These are phyloP conservation scores for Craseonycteris thonglongyai DNA, from an alignment of 2,113 vertebrate species.

Conservation along the genomic window DNA sequence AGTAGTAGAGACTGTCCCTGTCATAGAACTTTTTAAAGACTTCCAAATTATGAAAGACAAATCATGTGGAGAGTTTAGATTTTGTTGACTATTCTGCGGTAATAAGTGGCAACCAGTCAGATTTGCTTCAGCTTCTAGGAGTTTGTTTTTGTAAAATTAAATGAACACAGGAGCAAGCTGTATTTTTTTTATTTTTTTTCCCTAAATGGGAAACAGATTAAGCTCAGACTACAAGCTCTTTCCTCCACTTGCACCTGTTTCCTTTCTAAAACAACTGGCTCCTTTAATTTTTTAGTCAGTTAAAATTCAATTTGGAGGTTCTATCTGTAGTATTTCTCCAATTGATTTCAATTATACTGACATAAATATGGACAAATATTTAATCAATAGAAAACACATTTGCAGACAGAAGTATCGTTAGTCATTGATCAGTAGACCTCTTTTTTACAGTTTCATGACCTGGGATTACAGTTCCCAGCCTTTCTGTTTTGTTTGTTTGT, in stretches of 20 bases:
- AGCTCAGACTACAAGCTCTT: neutral
- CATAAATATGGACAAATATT: neutral
- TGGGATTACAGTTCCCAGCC: neutral
- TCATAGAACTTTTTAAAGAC: neutral
- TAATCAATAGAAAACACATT: neutral
- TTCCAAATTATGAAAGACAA: neutral
- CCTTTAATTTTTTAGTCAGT: neutral
- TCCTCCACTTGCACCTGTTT: neutral
- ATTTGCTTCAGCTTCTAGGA: too few relatives aligned
- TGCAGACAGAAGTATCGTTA: neutral
- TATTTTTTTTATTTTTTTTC: too few relatives aligned
- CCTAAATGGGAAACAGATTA: too few relatives aligned
- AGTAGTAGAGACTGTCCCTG: neutral
- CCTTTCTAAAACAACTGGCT: neutral
- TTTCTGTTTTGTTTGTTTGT: neutral
- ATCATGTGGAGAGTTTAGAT: neutral
- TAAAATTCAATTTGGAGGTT: neutral
- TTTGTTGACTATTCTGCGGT: neutral
- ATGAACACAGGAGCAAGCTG: too few relatives aligned
- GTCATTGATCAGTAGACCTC: neutral
- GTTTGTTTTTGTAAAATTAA: too few relatives aligned
- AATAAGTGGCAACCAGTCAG: neutral
- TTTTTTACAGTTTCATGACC: neutral
- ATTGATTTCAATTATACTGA: neutral
- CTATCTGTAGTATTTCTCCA: neutral